Evolutionary conservation across 2,888 invertebrate species (phyloP).

Genomic region (Aquatica leii): DNA sequence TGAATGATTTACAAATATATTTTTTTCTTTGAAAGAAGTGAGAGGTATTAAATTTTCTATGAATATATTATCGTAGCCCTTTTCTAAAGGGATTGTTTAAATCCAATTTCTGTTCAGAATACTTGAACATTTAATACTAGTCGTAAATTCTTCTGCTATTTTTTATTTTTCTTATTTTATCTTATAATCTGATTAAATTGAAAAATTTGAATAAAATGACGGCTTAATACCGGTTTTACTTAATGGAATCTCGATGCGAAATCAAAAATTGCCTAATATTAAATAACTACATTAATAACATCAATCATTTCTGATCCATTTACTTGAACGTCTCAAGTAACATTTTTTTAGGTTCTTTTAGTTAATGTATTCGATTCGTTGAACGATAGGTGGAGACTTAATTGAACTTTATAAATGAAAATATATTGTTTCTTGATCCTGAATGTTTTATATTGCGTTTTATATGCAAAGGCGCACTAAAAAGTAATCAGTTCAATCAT

Average conservation of each 20-base stretch:
- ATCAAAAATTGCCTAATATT: background rate
- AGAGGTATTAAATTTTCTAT: conserved; percentile 13
- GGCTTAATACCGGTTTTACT: background rate
- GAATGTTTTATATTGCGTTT: background rate
- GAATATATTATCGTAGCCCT: conserved; percentile 12
- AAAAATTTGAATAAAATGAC: conserved; percentile 11
- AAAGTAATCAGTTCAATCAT: conserved; percentile 2
- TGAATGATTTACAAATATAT: background rate
- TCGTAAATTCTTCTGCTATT: conserved; percentile 11
- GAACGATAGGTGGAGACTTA: background rate
- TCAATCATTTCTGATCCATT: conserved; percentile 3
- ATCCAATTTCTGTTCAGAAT: conserved; percentile 12
- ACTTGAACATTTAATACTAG: conserved; percentile 14
- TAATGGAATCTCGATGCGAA: background rate
- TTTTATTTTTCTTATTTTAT: conserved; percentile 8
- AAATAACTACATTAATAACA: conserved; percentile 5
- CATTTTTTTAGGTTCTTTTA: background rate
- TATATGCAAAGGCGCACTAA: conserved; percentile 5
- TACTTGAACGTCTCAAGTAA: background rate
- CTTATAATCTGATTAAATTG: conserved; percentile 12
- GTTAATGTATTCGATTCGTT: conserved; percentile 4
- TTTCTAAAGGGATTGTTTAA: conserved; percentile 12
- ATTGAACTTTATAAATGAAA: conserved; percentile 7
- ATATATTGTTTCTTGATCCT: conserved; percentile 8
- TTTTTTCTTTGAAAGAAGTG: conserved; percentile 4